Base-by-base conservation (phyloP, 1,140 invertebrate genomes). In the Macrotrachela quadricornifera region DNA sequence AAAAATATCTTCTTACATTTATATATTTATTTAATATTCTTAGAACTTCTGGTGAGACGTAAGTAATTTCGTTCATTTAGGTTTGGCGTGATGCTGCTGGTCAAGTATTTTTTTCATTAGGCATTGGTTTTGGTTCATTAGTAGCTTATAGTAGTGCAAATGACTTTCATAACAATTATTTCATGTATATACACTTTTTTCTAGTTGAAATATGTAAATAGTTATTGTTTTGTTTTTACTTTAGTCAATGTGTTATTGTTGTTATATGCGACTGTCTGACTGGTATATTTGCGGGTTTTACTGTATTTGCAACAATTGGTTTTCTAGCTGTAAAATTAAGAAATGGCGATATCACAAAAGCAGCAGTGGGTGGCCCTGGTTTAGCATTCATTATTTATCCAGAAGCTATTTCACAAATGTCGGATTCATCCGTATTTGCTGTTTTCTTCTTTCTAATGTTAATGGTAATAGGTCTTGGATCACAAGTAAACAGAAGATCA, bases 21-120 rank as follows among this genome's bases (percentile, higher is more conserved):
- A n/a, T n/a, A n/a, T n/a, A n/a, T n/a, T n/a, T n/a, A n/a, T n/a
- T n/a, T n/a, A n/a, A n/a, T n/a, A n/a, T n/a, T n/a, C n/a, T n/a
- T n/a, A n/a, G n/a, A n/a, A n/a, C n/a, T n/a, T n/a, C n/a, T n/a
- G n/a, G n/a, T n/a, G n/a, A n/a, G n/a, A n/a, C n/a, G n/a, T n/a
- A n/a, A n/a, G n/a, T n/a, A n/a, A n/a, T n/a, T 30, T 30, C 21
- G 21, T 30, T 30, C 60, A 65, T 4, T 2, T 60, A 88, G 82
- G 85, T 75, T n/a, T 92, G 86, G 86, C 82, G 90, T 1, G 86
- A 92, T 70, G 90, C 91, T 9, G 91, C 90, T 10, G 94, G 88
- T 0, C 90, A 95, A 74, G 85, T 95, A 10, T 96, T 96, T 71
- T 96, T 94, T 70, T 95, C 90, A 0, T 68, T 96, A 37, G 90